Conservation (phyloP, 2,797 vertebrate species). For the Melanotaenia maccullochi region DNA sequence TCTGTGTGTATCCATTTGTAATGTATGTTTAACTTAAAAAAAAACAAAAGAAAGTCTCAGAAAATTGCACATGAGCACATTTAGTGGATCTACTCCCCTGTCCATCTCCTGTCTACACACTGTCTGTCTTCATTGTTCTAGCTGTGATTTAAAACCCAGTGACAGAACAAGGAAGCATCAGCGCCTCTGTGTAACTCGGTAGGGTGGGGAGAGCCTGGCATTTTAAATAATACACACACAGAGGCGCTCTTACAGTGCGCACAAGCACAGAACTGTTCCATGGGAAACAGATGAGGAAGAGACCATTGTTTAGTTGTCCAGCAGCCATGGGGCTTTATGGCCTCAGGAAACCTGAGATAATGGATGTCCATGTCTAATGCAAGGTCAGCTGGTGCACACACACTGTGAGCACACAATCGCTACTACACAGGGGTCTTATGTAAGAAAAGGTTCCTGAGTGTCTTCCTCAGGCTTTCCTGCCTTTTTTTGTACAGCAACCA, state of each 20-base stretch:
- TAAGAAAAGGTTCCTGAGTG: conserved; percentile 66
- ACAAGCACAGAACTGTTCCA: conserved; percentile 52
- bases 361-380: conserved; percentile 69
- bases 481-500: neutral
- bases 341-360: conserved; percentile 81
- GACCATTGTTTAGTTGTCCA: conserved; percentile 79
- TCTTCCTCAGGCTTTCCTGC: conserved; percentile 64
- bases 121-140: conserved; percentile 13
- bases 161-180: conserved; percentile 36
- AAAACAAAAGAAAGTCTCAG: neutral
- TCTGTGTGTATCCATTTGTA: neutral
- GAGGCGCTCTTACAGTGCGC: conserved; percentile 31
- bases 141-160: conserved; percentile 55
- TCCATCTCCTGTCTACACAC: conserved; percentile 11
- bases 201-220: conserved; percentile 54
- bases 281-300: conserved; percentile 79
- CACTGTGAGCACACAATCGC: conserved; percentile 48
- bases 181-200: conserved; percentile 58
- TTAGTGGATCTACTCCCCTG: conserved; percentile 19
- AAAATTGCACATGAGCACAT: conserved; percentile 26
- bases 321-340: conserved; percentile 68
- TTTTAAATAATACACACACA: conserved; percentile 56
- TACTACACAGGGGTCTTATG: conserved; percentile 55
- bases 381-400: conserved; percentile 69
- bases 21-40: neutral